Conservation (phyloP, 1,140 invertebrate species). For the Centruroides sculpturatus region DNA sequence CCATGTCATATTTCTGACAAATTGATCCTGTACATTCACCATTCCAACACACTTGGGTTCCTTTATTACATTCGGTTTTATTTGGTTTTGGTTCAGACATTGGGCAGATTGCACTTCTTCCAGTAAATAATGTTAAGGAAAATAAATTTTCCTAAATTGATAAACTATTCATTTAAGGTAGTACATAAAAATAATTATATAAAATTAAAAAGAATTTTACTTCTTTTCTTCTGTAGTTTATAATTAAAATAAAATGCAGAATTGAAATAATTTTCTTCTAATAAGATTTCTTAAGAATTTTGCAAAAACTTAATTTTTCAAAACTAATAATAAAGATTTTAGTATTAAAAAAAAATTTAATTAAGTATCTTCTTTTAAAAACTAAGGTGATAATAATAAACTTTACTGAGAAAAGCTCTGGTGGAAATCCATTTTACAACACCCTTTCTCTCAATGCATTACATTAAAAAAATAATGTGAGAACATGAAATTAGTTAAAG, state of each 20-base stretch:
- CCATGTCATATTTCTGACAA: conserved; percentile 83
- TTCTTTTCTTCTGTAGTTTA: not conserved
- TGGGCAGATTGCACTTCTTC: conserved; percentile 49
- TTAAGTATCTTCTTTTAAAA: no score
- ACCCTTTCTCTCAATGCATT: no score
- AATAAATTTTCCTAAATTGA: no score
- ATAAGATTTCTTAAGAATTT: no score
- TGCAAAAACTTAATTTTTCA: no score
- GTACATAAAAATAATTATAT: not conserved
- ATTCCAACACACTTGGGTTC: conserved; percentile 68
- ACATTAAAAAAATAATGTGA: no score
- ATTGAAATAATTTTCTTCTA: no score
- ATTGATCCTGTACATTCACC: conserved; percentile 93
- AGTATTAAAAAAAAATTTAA: no score
- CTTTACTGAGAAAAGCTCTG: no score
- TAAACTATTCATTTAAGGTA: not conserved
- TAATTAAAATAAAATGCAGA: not conserved
- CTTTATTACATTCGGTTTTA: conserved; percentile 71
- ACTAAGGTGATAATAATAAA: no score
- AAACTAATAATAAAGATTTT: no score
- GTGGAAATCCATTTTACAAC: no score
- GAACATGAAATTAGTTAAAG: not conserved
- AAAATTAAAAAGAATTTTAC: not conserved
- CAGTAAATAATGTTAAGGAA: conserved; percentile 13
- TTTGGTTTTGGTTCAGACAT: conserved; percentile 53